Evolutionary conservation across 2,888 invertebrate genomes (phyloP), one percentile per base, ranked within the genome.

Genomic region (Lottia scabra): DNA sequence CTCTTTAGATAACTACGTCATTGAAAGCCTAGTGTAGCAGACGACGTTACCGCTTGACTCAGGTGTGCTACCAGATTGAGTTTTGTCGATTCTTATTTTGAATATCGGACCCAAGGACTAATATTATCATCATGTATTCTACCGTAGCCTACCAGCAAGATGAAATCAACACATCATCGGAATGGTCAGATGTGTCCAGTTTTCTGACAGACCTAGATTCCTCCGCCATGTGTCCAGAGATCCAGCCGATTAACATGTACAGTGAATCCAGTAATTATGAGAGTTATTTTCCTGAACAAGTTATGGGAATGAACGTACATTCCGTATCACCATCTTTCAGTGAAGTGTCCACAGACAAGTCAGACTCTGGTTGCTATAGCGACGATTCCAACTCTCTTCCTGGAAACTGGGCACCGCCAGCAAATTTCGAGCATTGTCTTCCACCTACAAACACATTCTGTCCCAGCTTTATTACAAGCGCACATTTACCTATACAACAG

Each of bases 331-430:
- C 56, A 2, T 56, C 56, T 23, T 56, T 56, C 56, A 56, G 56
- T 13, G 56, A 56, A 56, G n/a, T 56, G 56, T 56, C 56, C 2
- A 23, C 56, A 23, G 56, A 56, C 23, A 56, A 56, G 23, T 56
- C 56, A 56, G 56, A 56, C 23, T 56, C 56, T 23, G 56, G 56
- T 56, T 56, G 56, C 56, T 56, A 56, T 56, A 56, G 56, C 23
- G 56, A 56, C 13, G 56, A 56, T 56, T 56, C 56, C 19, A 56
- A 56, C 23, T 56, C 56, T 23, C 19, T 56, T 13, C 15, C 56
- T 19, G 56, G 56, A 23, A 23, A 23, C 13, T 56, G 56, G 56
- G 56, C 19, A 23, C 23, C 56, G 10, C 56, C 19, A 23, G 38
- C 38, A 38, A 56, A 23, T 23, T 56, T 23, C 13, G 56, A 23